Base-by-base conservation (phyloP, 2,888 invertebrate species). In the Dryomyza anilis region DNA sequence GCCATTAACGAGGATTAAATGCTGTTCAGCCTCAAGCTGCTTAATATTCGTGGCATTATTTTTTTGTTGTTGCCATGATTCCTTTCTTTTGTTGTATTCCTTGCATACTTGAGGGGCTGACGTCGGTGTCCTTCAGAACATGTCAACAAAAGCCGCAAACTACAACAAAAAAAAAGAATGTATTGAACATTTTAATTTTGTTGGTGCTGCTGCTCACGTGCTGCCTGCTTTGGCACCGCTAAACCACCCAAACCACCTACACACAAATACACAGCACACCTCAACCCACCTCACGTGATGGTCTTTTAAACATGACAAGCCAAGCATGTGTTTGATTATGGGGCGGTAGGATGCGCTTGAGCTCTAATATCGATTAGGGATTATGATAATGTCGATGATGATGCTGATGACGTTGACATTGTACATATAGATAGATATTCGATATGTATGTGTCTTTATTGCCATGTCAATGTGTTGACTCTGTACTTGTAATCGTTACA, bases 301-400 rank as follows among this genome's bases (percentile, higher is more conserved):
- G 27, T 57, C 57, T 39, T 57, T 39, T 57, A 23, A 43, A 29
- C 29, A 27, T n/a, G 27, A 55, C 55, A 33, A 55, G 36, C 55
- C 16, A 30, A 19, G 21, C 55, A 33, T 30, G 55, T 55, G 33
- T 36, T 30, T 19, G 36, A 19, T n/a, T n/a, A n/a, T n/a, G 43
- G 4, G n/a, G 43, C 3, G 8, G 4, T 43, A 5, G 12, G 43
- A 14, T 48, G 30, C 55, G 19, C 29, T 45, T 45, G 16, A 77
- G 77, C 73, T 74, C 73, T 74, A 73, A 77, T 79, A 79, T 79
- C 81, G 81, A 79, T 80, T 79, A 76, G 77, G 78, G 81, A 79
- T 79, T 80, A 80, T 78, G 77, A 78, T 79, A 79, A 79, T 80
- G 79, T 80, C 76, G 78, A 78, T 80, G 75, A 36, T 21, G 10